Evolutionary conservation across 2,888 invertebrate genomes (phyloP), one percentile per base, ranked within the genome.

Genomic region (Ormyrus thymus): DNA sequence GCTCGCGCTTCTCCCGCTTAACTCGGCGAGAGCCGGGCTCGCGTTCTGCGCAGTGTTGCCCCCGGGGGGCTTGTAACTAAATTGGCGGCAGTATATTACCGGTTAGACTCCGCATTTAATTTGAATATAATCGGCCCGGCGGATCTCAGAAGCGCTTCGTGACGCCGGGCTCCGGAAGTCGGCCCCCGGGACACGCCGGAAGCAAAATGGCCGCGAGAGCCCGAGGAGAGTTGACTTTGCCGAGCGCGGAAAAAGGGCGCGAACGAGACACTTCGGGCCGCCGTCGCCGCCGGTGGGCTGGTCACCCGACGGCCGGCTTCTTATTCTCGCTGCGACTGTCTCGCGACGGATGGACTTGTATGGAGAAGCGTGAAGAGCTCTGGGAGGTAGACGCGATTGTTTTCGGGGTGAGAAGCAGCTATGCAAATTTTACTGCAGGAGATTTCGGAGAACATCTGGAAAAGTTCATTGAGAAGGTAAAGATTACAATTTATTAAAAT

Each of bases 11-110:
- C 29, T 70, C 69, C 0, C 51, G 46, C 58, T 29, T 29, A 29
- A 29, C 29, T 48, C 13, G 8, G n/a, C 45, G 0, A 9, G 11
- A 7, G 46, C 1, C 29, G 29, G 29, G 29, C 29, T 70, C 69
- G 0, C 51, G 46, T 51, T 29, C 29, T 29, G 4, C 0, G 8
- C 7, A 11, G 0, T 6, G 11, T 8, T 29, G 2, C 84, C 85
- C 88, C 84, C 86, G 76, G 81, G 89, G 87, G 87, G 86, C 86
- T 87, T 86, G 89, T 88, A 87, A 89, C 87, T 89, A 89, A 90
- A 90, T 90, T 89, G 89, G 88, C 86, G 88, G 88, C 87, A 87
- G 89, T 90, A 90, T 89, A 89, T 90, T 89, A 89, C 89, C 87
- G 87, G 87, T 87, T 84, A 84, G 87, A 87, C 85, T 86, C n/a